These are phyloP conservation scores for Indicator maculatus DNA, from an alignment of 2,113 vertebrate genomes.

Conservation along the genomic window DNA sequence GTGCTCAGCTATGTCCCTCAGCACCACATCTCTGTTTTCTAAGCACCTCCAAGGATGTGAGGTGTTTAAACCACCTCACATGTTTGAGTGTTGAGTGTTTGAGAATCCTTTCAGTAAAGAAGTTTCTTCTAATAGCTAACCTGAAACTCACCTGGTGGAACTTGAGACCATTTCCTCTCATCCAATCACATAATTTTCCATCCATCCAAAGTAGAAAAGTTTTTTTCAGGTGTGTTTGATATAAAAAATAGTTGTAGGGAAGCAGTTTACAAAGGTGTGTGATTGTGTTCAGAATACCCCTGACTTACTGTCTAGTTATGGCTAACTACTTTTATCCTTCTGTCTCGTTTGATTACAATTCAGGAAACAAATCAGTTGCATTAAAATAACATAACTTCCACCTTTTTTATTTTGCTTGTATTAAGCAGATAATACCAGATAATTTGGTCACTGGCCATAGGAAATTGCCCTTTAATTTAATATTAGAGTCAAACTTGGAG, in stretches of 20 bases:
- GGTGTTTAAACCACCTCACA: no score
- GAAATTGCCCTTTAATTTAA: conserved; percentile 55
- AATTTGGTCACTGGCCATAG: conserved; percentile 17
- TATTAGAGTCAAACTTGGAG: not conserved
- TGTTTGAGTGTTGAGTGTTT: no score
- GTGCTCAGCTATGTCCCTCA: no score
- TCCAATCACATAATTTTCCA: not conserved
- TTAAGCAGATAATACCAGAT: not conserved
- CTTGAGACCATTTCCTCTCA: no score
- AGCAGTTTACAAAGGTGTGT: not conserved
- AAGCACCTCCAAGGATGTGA: no score
- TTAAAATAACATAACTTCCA: conserved; percentile 39
- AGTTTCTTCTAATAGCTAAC: no score
- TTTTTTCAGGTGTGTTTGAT: not conserved
- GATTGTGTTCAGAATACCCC: not conserved
- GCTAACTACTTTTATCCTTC: not conserved
- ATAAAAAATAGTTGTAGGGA: not conserved
- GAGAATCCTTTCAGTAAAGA: no score
- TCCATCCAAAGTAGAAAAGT: not conserved
- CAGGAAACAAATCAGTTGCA: not conserved
- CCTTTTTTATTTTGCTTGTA: conserved; percentile 34
- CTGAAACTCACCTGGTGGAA: no score
- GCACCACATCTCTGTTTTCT: no score
- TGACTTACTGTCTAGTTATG: not conserved
- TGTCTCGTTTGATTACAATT: not conserved